These are phyloP conservation scores for Poeciliopsis paucimaculata DNA, from an alignment of 2,797 vertebrate genomes.

Conservation along the genomic window DNA sequence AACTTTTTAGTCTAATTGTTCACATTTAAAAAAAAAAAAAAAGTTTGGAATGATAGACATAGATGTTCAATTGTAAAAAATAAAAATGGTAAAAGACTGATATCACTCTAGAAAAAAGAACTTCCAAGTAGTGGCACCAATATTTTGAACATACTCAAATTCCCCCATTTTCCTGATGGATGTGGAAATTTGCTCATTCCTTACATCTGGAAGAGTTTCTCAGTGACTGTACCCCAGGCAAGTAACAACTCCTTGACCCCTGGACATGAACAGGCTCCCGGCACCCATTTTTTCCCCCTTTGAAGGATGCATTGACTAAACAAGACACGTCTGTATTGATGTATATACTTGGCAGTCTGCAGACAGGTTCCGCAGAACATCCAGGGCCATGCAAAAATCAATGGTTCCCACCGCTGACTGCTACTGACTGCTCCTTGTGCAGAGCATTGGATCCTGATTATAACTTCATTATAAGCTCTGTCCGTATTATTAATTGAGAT, in stretches of 20 bases:
- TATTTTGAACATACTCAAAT: conserved; percentile 15
- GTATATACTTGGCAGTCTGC: conserved; percentile 74
- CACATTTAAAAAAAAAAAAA: neutral
- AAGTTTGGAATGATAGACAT: no score
- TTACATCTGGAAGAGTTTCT: conserved; percentile 38
- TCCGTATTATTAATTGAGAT: conserved; percentile 64
- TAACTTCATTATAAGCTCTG: conserved; percentile 69
- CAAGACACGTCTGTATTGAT: conserved; percentile 76
- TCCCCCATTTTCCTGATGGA: conserved; percentile 20
- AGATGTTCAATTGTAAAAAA: neutral
- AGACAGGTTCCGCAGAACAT: conserved; percentile 68
- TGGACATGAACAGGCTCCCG: conserved; percentile 56
- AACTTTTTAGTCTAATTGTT: neutral
- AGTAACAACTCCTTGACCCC: conserved; percentile 63
- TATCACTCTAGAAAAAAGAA: neutral
- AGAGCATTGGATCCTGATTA: conserved; percentile 60
- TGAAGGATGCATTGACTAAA: conserved; percentile 72
- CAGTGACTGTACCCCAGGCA: conserved; percentile 40
- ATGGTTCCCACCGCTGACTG: conserved; percentile 69
- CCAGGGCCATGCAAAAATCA: conserved; percentile 75
- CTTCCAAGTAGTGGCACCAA: neutral
- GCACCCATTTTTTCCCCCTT: conserved; percentile 40
- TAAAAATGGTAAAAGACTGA: neutral
- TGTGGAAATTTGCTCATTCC: conserved; percentile 26
- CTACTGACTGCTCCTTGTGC: conserved; percentile 55